A percentile compares a stretch with the other conserved stretches of the same genome.
phyloP scores from a whole-genome alignment of 2,888 invertebrate genomes.

The Drosophila bunnanda region DNA sequence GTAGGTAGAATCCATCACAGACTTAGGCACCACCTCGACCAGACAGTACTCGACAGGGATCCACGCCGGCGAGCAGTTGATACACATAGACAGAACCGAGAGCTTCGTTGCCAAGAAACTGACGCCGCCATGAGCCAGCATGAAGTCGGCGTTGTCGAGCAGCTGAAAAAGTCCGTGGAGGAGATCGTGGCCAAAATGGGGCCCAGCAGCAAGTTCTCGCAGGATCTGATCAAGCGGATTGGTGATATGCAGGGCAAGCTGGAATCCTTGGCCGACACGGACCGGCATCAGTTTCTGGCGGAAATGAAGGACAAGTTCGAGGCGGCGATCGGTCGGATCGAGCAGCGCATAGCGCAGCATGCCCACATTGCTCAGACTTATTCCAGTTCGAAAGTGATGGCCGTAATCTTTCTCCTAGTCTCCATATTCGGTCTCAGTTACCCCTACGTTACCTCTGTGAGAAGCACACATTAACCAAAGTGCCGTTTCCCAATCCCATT shows the following conservation, averaged over 20 bases:
- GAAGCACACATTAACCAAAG: conserved; percentile 6
- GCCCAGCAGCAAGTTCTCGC: conserved; percentile 68
- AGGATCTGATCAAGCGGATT: conserved; percentile 70
- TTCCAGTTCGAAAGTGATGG: conserved; percentile 72
- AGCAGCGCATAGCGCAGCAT: conserved; percentile 70
- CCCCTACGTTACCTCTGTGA: not conserved
- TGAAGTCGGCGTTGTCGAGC: conserved; percentile 62
- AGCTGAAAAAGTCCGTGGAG: conserved; percentile 74
- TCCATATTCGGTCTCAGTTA: conserved; percentile 71
- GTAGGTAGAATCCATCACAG: conserved; percentile 62
- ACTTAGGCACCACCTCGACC: conserved; percentile 25
- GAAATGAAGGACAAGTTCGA: conserved; percentile 80
- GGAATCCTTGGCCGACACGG: conserved; percentile 69
- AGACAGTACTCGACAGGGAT: conserved; percentile 29
- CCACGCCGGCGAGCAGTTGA: conserved; percentile 42
- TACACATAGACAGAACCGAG: not conserved
- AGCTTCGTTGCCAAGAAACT: not conserved
- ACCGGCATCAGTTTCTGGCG: conserved; percentile 71
- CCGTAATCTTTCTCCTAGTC: conserved; percentile 73
- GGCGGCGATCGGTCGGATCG: conserved; percentile 71
- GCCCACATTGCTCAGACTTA: conserved; percentile 72
- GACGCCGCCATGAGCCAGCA: conserved; percentile 44
- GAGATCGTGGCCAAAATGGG: conserved; percentile 73
- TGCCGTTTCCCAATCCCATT: conserved; percentile 82
- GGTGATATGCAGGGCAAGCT: conserved; percentile 70